Evolutionary conservation across 1,140 invertebrate genomes (phyloP), one percentile per base, ranked within the genome.

Genomic region (Heliconius eleuchia): DNA sequence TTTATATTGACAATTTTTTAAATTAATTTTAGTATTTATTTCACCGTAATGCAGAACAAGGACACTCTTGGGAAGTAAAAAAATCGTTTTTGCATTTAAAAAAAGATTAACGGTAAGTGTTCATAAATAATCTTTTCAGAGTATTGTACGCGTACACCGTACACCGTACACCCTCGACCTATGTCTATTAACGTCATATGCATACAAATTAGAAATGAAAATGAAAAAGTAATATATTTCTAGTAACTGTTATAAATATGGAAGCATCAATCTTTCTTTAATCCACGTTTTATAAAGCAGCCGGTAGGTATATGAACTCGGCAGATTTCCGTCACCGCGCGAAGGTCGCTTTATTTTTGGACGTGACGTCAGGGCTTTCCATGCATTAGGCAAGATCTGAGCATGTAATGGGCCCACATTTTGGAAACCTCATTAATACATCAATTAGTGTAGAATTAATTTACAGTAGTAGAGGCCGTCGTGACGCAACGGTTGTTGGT

Each of bases 261-360:
- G 82, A 82, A 82, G 82, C 85, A 87, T 87, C 84, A 86, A 85
- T 86, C 87, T 87, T 83, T 85, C 82, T 79, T 83, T 83, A 80
- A 85, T 83, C 74, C 79, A 76, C 75, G 52, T 80, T 77, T 77
- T 85, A 84, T 85, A 84, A 88, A 88, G 83, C 84, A 84, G 82
- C 83, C 77, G 75, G 71, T 88, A 7, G 75, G 71, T 88, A 7
- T 52, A 84, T 87, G 87, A 84, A 85, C 85, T 85, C 84, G 86
- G 83, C 87, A 84, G 77, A 88, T 89, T 90, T 84, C 88, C 87
- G 88, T 89, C 86, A 88, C 83, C 77, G 84, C 73, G 76, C 84
- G 90, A 91, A 91, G 90, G 89, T 85, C 89, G 85, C 76, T 80
- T 76, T 91, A 91, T 92, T 91, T 91, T 86, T 79, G 89, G 86